phyloP scores from a whole-genome alignment of 2,888 invertebrate genomes.

The Crocallis elinguaria region DNA sequence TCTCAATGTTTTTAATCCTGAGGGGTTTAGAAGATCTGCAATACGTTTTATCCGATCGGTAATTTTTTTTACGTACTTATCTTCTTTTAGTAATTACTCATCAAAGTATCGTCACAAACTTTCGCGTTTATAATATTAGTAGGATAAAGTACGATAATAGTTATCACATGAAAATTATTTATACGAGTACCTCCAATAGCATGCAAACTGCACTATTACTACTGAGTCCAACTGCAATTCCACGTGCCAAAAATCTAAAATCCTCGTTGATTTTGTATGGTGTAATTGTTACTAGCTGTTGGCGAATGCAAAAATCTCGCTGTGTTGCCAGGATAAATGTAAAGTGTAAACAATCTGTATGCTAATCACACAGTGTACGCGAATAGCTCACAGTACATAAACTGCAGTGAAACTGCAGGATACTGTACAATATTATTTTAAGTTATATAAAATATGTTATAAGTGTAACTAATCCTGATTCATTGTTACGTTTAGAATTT shows the following conservation, averaged over 20 bases:
- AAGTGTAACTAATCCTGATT: no score
- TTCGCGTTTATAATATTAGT: no score
- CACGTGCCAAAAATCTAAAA: slow-evolving; percentile 22
- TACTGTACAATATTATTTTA: not conserved
- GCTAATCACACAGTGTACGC: slow-evolving; percentile 58
- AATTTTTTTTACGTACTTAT: no score
- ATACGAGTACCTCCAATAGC: not conserved
- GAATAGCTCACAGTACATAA: slow-evolving; percentile 3
- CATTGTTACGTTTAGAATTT: no score
- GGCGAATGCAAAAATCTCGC: slow-evolving; percentile 49
- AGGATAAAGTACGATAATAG: no score
- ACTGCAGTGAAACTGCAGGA: not conserved
- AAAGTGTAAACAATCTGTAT: slow-evolving; percentile 69
- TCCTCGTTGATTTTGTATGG: no score
- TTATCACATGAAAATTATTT: not conserved
- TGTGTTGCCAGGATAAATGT: slow-evolving; percentile 40
- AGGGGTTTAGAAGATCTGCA: slow-evolving; percentile 11
- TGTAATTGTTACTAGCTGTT: slow-evolving; percentile 44
- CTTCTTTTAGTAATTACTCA: no score
- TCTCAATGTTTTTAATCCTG: slow-evolving; percentile 25
- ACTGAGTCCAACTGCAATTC: slow-evolving; percentile 3
- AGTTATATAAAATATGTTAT: not conserved
- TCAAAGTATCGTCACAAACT: no score
- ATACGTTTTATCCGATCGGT: not conserved
- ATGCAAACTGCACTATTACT: not conserved